A percentile compares a stretch with the other conserved stretches of the same genome.
Evolutionary conservation across 2,113 vertebrate species (phyloP).

Genomic region (Lichenostomus cassidix): DNA sequence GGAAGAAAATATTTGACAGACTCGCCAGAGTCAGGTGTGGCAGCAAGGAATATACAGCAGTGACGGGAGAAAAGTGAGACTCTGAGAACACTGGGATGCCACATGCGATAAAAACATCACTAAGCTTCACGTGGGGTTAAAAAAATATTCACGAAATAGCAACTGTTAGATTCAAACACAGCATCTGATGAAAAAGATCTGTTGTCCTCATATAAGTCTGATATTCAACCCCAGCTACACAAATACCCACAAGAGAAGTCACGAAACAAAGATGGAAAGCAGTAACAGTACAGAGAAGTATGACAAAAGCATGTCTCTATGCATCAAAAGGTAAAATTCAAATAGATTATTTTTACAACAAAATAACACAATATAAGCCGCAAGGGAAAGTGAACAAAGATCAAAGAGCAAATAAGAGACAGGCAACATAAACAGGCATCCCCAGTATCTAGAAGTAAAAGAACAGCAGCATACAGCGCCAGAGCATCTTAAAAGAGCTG

Average conservation of each 20-base stretch:
- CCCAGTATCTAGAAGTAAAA: neutral
- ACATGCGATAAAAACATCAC: neutral
- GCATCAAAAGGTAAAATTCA: neutral
- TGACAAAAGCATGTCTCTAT: neutral
- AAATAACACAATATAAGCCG: neutral
- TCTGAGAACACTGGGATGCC: neutral
- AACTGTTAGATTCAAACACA: neutral
- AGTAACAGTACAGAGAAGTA: neutral
- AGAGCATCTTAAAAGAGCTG: neutral
- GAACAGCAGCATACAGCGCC: neutral
- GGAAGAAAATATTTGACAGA: neutral
- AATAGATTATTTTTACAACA: neutral
- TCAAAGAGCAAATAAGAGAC: constrained; percentile 34
- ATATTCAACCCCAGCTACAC: neutral
- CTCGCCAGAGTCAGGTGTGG: neutral
- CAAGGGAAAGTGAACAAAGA: neutral
- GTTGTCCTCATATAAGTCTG: neutral
- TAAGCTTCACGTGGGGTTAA: neutral
- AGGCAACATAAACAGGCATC: constrained; percentile 6
- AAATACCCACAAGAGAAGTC: neutral
- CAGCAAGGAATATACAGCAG: neutral
- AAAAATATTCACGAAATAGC: neutral
- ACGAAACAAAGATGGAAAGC: neutral
- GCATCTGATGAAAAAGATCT: neutral
- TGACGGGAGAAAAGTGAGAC: neutral